These are phyloP conservation scores for Nebria salina DNA, from an alignment of 2,888 invertebrate genomes.

Conservation along the genomic window DNA sequence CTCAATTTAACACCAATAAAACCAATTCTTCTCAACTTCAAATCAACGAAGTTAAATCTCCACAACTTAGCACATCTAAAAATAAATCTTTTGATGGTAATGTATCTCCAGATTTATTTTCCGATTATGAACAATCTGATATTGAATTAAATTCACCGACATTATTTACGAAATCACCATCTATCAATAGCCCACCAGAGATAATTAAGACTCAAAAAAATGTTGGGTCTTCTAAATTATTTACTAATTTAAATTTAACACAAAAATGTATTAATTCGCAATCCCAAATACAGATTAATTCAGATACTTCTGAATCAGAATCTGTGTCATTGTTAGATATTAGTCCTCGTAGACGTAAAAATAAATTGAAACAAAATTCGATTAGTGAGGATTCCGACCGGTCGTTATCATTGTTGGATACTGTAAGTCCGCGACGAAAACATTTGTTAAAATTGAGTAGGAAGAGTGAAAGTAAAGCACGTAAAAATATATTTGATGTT, in stretches of 20 bases:
- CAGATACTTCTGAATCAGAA: slow-evolving; percentile 28
- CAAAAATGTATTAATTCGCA: background rate
- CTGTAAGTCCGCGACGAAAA: slow-evolving; percentile 6
- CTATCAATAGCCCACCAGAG: background rate
- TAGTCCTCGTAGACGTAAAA: slow-evolving; percentile 29
- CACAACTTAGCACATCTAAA: background rate
- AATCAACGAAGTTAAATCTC: background rate
- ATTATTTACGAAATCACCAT: slow-evolving; percentile 13
- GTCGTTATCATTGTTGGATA: slow-evolving; percentile 23
- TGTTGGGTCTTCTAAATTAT: background rate
- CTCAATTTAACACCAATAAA: background rate
- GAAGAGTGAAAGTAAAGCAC: background rate
- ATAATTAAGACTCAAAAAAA: slow-evolving; percentile 17
- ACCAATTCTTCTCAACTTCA: background rate
- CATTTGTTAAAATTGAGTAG: background rate
- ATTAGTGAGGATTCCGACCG: background rate
- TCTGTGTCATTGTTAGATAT: slow-evolving; percentile 40
- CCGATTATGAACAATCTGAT: slow-evolving; percentile 52
- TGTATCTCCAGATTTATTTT: slow-evolving; percentile 58
- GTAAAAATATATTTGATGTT: slow-evolving; percentile 10
- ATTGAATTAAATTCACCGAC: background rate
- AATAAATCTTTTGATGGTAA: slow-evolving; percentile 19
- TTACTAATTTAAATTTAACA: slow-evolving; percentile 6
- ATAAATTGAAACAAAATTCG: slow-evolving; percentile 11
- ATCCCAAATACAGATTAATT: background rate